A percentile compares a stretch with the other conserved stretches of the same genome.
Conservation (phyloP, 2,888 invertebrate species). For the Torymus tubicola region DNA sequence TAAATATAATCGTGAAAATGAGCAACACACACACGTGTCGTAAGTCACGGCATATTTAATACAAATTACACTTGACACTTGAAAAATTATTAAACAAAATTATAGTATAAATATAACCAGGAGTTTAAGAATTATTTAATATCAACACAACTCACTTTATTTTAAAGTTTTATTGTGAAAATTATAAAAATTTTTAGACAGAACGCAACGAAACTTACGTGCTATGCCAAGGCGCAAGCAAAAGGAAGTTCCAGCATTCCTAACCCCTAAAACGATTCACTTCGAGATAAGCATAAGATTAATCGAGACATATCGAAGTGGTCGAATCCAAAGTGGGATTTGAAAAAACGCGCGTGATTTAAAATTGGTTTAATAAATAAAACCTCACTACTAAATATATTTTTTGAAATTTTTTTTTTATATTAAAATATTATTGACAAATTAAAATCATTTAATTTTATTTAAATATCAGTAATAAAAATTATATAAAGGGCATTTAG, state of each 20-base stretch:
- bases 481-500: too few species aligned
- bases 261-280: conserved; percentile 42
- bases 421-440: too few species aligned
- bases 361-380: background rate
- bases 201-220: conserved; percentile 49
- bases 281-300: conserved; percentile 15
- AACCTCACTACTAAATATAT: background rate
- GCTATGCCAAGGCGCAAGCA: conserved; percentile 30
- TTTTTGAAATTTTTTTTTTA: background rate
- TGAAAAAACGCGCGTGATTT: conserved; percentile 18
- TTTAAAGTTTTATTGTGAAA: background rate
- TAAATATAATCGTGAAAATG: conserved; percentile 21
- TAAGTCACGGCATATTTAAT: background rate
- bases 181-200: conserved; percentile 9
- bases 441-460: too few species aligned
- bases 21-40: conserved; percentile 46
- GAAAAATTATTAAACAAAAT: background rate
- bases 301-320: conserved; percentile 10
- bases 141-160: conserved; percentile 5
- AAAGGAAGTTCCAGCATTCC: conserved; percentile 45
- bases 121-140: background rate
- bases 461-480: too few species aligned
- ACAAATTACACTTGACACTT: background rate
- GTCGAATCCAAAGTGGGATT: too few species aligned
- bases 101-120: background rate